Evolutionary conservation across 2,797 vertebrate species (phyloP).

Genomic region (Chelidonichthys spinosus): DNA sequence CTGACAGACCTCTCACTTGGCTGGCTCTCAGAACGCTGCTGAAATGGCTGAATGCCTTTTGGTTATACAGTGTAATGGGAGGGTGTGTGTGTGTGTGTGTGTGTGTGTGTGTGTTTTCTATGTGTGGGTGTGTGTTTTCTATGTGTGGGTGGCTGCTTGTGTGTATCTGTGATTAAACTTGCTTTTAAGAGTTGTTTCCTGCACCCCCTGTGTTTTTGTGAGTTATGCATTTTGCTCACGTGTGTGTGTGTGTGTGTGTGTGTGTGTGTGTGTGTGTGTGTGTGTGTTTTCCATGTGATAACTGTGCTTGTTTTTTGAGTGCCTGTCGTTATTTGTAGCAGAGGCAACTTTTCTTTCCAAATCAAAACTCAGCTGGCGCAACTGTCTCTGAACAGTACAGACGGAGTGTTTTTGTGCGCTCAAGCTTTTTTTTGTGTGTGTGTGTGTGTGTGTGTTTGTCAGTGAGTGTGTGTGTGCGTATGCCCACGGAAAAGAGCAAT

Average conservation of each 20-base stretch:
- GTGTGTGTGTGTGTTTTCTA: conserved; percentile 44
- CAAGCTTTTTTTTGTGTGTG: conserved; percentile 44
- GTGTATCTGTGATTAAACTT: conserved; percentile 66
- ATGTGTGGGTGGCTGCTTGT: conserved; percentile 61
- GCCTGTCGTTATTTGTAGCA: conserved; percentile 73
- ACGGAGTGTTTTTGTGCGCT: conserved; percentile 48
- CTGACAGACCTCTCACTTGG: conserved; percentile 80
- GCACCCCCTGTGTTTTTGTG: conserved; percentile 51
- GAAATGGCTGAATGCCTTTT: conserved; percentile 81
- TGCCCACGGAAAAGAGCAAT: conserved; percentile 70
- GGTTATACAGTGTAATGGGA: conserved; percentile 67
- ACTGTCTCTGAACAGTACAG: conserved; percentile 55
- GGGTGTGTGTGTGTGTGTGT: conserved; percentile 58
- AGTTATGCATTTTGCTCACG: conserved; percentile 42
- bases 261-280: conserved; percentile 17
- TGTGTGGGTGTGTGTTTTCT: conserved; percentile 49
- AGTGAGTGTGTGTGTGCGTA: conserved; percentile 29
- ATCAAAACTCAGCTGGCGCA: conserved; percentile 73
- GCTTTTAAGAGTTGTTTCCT: conserved; percentile 34
- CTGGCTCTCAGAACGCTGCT: conserved; percentile 74
- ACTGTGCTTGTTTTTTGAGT: conserved; percentile 59
- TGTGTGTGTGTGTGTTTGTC: conserved; percentile 24
- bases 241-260: neutral
- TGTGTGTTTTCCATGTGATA: conserved; percentile 49
- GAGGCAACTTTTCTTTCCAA: conserved; percentile 70